Evolutionary conservation across 64 coral and sea anemone species (phyloP).

Genomic region (Catalaphyllia jardinei): DNA sequence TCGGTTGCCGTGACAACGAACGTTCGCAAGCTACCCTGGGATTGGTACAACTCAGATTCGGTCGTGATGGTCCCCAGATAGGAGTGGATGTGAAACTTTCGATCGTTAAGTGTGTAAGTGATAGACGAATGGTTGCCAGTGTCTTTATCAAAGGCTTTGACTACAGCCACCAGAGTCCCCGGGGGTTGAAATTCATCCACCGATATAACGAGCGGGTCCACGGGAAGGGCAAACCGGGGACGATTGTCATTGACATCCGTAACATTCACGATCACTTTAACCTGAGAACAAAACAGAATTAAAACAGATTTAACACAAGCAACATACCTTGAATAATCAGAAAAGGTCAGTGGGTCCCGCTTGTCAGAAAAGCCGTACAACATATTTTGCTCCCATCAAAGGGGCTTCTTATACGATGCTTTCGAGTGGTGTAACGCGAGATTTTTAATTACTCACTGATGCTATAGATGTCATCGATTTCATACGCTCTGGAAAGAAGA

Average conservation of each 20-base stretch:
- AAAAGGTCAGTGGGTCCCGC: no score
- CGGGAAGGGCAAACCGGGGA: conserved; percentile 73
- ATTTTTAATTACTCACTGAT: no score
- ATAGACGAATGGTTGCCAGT: conserved; percentile 44
- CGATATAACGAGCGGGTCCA: conserved; percentile 70
- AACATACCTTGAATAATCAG: no score
- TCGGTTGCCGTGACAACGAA: conserved; percentile 85
- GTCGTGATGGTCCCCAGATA: conserved; percentile 67
- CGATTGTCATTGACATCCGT: conserved; percentile 83
- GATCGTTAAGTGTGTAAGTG: conserved; percentile 65
- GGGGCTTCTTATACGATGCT: no score
- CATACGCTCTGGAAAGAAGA: no score
- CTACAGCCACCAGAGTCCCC: neutral
- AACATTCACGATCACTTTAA: conserved; percentile 68
- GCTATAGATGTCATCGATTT: no score
- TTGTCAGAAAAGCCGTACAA: no score
- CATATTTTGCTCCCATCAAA: no score
- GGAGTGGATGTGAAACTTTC: conserved; percentile 53
- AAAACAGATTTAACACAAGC: neutral
- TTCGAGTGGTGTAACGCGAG: no score
- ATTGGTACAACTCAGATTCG: conserved; percentile 12
- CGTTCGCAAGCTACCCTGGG: conserved; percentile 23
- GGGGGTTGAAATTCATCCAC: conserved; percentile 33
- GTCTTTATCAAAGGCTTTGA: conserved; percentile 83
- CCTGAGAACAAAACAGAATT: conserved; percentile 43